A percentile compares a stretch with the other conserved stretches of the same genome.
Conservation (phyloP, 2,113 vertebrate genomes). For the Lipotes vexillifer region DNA sequence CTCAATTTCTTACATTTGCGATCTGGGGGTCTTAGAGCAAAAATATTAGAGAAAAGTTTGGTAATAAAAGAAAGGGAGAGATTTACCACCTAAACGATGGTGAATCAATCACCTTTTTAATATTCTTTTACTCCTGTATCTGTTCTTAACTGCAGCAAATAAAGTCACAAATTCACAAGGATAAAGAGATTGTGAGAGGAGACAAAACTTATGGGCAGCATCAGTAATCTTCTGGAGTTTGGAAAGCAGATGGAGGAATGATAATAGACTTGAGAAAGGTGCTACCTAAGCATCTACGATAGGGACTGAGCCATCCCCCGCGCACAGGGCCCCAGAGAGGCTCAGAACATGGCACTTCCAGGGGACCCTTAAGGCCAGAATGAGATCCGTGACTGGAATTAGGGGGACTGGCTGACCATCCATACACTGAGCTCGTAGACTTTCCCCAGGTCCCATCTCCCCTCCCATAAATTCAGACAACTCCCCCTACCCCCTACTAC, state of each 20-base stretch:
- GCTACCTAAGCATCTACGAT: not conserved
- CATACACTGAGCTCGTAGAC: not conserved
- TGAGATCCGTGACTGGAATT: not conserved
- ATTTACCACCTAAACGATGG: not conserved
- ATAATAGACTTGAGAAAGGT: not conserved
- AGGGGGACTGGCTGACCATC: not conserved
- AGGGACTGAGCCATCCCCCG: not conserved
- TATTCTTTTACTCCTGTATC: not conserved
- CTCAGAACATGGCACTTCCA: not conserved
- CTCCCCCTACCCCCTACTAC: not conserved
- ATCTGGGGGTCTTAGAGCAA: not conserved
- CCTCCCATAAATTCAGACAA: not conserved
- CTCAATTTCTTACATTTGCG: not conserved
- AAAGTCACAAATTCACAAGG: not conserved
- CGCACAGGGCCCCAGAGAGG: not conserved
- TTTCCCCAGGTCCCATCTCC: not conserved
- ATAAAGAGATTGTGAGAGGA: not conserved
- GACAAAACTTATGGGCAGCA: not conserved
- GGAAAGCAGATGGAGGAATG: not conserved
- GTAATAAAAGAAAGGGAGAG: not conserved
- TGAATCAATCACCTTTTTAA: not conserved
- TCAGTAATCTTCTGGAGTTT: not conserved
- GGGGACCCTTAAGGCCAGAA: not conserved
- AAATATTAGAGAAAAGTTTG: not conserved
- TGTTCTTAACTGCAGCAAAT: not conserved